phyloP scores from a whole-genome alignment of 2,113 vertebrate species.

The Elachura formosa region DNA sequence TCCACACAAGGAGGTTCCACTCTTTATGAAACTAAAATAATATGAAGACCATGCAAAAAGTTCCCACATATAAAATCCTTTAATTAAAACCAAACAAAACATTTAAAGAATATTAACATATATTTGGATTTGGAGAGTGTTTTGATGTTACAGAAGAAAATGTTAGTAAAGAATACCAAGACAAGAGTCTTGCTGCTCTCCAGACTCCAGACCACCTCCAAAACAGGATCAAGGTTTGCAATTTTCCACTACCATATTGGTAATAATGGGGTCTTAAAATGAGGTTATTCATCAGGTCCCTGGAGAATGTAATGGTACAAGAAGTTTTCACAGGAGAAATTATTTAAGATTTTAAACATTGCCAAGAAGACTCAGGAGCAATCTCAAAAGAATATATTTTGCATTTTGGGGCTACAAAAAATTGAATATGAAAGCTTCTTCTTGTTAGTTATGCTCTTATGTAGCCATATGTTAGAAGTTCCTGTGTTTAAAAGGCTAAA shows the following conservation, averaged over 20 bases:
- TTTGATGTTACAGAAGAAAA: neutral
- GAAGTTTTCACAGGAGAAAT: neutral
- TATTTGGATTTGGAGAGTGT: neutral
- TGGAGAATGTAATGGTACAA: neutral
- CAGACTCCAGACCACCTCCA: neutral
- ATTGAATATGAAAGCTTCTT: neutral
- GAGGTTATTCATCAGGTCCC: neutral
- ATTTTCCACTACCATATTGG: neutral
- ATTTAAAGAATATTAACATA: neutral
- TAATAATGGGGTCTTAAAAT: neutral
- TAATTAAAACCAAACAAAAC: neutral
- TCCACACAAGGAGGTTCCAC: neutral
- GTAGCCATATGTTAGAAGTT: neutral
- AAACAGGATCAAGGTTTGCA: neutral
- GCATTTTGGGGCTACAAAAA: neutral
- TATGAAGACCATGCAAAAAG: neutral
- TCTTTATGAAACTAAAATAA: neutral
- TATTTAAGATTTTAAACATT: neutral
- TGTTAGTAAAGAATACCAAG: neutral
- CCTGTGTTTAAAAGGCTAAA: neutral
- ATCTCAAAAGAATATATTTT: neutral
- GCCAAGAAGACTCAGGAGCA: neutral
- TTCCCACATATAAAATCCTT: neutral
- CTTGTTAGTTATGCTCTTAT: neutral
- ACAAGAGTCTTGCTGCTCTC: neutral